phyloP scores from a whole-genome alignment of 2,797 vertebrate species.

The Alfaro cultratus region DNA sequence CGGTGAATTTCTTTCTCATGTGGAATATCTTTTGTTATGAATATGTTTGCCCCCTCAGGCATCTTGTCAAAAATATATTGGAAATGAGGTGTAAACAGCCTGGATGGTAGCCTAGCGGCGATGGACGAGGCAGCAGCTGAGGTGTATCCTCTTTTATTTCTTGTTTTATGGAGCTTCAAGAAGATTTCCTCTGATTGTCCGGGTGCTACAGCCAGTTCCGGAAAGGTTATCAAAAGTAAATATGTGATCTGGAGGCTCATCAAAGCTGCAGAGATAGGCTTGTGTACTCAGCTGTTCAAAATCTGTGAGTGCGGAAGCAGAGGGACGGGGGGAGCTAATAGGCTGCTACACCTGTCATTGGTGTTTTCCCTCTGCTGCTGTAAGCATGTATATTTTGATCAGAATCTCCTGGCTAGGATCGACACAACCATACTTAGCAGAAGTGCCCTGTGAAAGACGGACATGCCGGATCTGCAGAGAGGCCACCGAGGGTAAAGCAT shows the following conservation, averaged over 20 bases:
- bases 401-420: constrained; percentile 23
- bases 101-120: constrained; percentile 52
- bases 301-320: constrained; percentile 52
- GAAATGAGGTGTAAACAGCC: constrained; percentile 55
- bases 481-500: constrained; percentile 57
- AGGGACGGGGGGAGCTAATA: constrained; percentile 36
- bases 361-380: constrained; percentile 35
- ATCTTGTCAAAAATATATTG: constrained; percentile 49
- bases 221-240: constrained; percentile 78
- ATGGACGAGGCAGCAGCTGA: constrained; percentile 42
- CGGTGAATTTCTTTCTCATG: constrained; percentile 48
- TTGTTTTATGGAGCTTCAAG: constrained; percentile 40
- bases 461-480: constrained; percentile 52
- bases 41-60: constrained; percentile 29
- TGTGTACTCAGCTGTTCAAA: constrained; percentile 78
- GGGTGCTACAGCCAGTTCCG: constrained; percentile 45
- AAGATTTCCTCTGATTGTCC: constrained; percentile 61
- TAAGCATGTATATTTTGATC: constrained; percentile 32
- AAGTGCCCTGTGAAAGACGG: constrained; percentile 60
- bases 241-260: constrained; percentile 75
- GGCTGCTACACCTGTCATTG: constrained; percentile 59
- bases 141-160: constrained; percentile 49
- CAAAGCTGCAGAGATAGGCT: constrained; percentile 77
- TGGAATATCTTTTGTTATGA: constrained; percentile 55
- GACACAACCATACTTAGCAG: constrained; percentile 23